phyloP scores from a whole-genome alignment of 2,888 invertebrate species.

The Euproctis similis region DNA sequence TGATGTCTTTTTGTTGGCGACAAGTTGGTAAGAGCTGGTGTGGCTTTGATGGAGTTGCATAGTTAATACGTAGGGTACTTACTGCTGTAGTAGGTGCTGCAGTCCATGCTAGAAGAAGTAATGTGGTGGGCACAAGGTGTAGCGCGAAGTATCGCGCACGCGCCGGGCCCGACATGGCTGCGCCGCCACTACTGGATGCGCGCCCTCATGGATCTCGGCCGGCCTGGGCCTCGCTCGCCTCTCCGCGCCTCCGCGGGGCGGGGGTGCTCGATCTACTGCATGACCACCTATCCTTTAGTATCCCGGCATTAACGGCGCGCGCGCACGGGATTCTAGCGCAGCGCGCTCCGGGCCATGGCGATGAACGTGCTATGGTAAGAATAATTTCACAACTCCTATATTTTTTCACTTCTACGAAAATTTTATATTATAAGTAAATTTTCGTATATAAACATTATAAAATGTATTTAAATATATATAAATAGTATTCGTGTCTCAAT shows the following conservation, averaged over 20 bases:
- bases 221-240: conserved; percentile 33
- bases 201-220: conserved; percentile 37
- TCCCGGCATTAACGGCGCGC: conserved; percentile 72
- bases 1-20: conserved; percentile 34
- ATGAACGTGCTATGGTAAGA: conserved; percentile 68
- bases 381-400: conserved; percentile 4
- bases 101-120: conserved; percentile 47
- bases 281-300: conserved; percentile 67
- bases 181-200: conserved; percentile 66
- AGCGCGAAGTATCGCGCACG: conserved; percentile 59
- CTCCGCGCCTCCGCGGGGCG: conserved; percentile 39
- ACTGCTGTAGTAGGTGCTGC: conserved; percentile 49
- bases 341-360: conserved; percentile 72
- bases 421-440: not conserved
- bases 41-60: conserved; percentile 9
- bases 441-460: too few relatives aligned
- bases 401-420: not conserved
- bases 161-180: conserved; percentile 74
- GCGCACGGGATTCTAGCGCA: conserved; percentile 70
- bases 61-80: conserved; percentile 32
- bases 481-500: too few relatives aligned
- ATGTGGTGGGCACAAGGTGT: conserved; percentile 48
- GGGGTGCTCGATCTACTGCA: conserved; percentile 50
- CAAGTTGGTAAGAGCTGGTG: not conserved
- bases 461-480: too few relatives aligned